phyloP scores from a whole-genome alignment of 2,888 invertebrate genomes.

The Oeneis ivallda region DNA sequence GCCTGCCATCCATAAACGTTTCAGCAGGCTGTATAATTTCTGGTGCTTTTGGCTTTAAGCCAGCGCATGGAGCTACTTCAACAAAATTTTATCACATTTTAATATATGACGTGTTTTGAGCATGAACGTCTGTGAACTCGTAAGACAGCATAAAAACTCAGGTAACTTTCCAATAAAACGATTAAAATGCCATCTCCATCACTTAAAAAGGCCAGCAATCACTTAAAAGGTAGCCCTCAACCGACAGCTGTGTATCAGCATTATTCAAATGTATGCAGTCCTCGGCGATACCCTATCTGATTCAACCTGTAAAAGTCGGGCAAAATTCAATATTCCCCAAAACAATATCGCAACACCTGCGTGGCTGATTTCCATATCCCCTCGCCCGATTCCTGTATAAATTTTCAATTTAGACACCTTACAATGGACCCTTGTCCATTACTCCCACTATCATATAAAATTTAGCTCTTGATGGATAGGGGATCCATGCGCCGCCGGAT shows the following conservation, averaged over 20 bases:
- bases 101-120: too few relatives aligned
- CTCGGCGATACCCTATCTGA: conserved; percentile 50
- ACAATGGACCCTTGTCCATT: conserved; percentile 44
- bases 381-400: conserved; percentile 53
- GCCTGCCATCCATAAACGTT: too few relatives aligned
- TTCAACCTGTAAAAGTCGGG: conserved; percentile 64
- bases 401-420: conserved; percentile 62
- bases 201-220: conserved; percentile 28
- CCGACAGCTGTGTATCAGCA: conserved; percentile 36
- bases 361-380: conserved; percentile 53
- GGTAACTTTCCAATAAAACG: not conserved
- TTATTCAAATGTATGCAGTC: conserved; percentile 44
- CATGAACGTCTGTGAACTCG: too few relatives aligned
- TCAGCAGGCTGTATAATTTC: not conserved
- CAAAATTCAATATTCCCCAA: conserved; percentile 67
- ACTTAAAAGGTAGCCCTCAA: conserved; percentile 24
- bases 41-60: not conserved
- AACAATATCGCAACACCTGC: conserved; percentile 67
- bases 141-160: too few relatives aligned
- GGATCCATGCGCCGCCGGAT: not conserved
- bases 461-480: conserved; percentile 31
- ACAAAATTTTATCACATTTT: too few relatives aligned
- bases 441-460: conserved; percentile 34
- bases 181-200: conserved; percentile 11
- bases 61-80: not conserved